Evolutionary conservation across 2,888 invertebrate species (phyloP).

Genomic region (Gymnocheta viridis): DNA sequence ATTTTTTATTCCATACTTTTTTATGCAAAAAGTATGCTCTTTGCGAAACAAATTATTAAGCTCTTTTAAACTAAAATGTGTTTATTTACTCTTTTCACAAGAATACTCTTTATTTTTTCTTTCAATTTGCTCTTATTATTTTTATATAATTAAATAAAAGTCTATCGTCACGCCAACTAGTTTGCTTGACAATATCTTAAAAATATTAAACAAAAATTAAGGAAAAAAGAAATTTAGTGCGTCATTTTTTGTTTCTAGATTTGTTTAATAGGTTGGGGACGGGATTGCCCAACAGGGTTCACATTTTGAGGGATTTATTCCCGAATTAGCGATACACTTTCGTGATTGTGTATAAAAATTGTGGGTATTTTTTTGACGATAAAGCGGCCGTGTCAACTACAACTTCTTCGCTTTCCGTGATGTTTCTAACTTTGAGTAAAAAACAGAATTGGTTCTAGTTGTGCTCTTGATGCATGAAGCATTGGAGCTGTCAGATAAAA

Average conservation of each 20-base stretch:
- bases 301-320: not conserved
- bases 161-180: not conserved
- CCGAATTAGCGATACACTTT: not conserved
- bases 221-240: constrained; percentile 27
- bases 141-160: not conserved
- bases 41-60: too few species aligned
- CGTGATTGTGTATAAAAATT: not conserved
- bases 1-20: too few species aligned
- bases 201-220: not conserved
- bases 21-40: too few species aligned
- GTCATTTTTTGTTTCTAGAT: constrained; percentile 36
- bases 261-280: not conserved
- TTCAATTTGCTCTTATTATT: not conserved
- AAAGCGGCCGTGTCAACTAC: too few species aligned
- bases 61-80: not conserved
- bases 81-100: not conserved
- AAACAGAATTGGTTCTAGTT: too few species aligned
- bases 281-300: not conserved
- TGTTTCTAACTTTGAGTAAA: too few species aligned
- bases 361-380: too few species aligned
- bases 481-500: too few species aligned
- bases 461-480: too few species aligned
- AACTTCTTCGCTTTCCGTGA: too few species aligned
- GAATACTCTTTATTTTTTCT: not conserved
- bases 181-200: not conserved